Evolutionary conservation across 2,113 vertebrate species (phyloP), one percentile per base, ranked within the genome.

Genomic region (Miniopterus natalensis): DNA sequence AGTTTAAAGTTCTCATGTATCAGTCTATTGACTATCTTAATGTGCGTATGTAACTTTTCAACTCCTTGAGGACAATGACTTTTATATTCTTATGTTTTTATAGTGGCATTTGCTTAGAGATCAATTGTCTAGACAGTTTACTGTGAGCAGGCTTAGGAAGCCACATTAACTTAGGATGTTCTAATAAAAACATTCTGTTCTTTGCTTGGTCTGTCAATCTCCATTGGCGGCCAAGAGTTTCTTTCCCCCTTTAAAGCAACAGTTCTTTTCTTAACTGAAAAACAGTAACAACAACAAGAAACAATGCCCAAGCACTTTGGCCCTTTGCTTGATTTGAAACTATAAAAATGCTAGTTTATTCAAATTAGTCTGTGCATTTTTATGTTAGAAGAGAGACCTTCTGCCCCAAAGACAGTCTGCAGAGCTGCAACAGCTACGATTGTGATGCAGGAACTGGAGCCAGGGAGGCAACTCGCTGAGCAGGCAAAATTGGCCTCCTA

Each of bases 101-200:
- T 70, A 73, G 40, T 70, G 51, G 17, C 74, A 79, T 94, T 84
- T 95, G 59, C 53, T 80, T 94, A 81, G 70, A 90, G 81, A 90
- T 51, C 40, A 18, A 92, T 84, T 79, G 47, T 90, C 92, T 90
- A 88, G 85, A 90, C 71, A 80, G 57, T 45, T 57, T 70, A 79
- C 42, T 29, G 53, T 84, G 79, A 74, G 92, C 25, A 96, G 84
- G 45, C 42, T 92, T 87, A 84, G 68, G 49, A 47, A 96, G 45
- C 20, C 80, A 29, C 74, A 55, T 63, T 96, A 84, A 65, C 45
- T 94, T 90, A 87, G 71, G 59, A 79, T 59, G 36, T 70, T 92
- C 88, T 10, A 23, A 84, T 68, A 68, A 94, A 95, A 94, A 95
- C 90, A 94, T 92, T 96, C 81, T 95, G 85, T 94, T 92, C 81